Percentiles rank a stretch among this genome's conserved stretches.
Evolutionary conservation across 2,888 invertebrate species (phyloP).

Genomic region (Minunthozetes semirufus): DNA sequence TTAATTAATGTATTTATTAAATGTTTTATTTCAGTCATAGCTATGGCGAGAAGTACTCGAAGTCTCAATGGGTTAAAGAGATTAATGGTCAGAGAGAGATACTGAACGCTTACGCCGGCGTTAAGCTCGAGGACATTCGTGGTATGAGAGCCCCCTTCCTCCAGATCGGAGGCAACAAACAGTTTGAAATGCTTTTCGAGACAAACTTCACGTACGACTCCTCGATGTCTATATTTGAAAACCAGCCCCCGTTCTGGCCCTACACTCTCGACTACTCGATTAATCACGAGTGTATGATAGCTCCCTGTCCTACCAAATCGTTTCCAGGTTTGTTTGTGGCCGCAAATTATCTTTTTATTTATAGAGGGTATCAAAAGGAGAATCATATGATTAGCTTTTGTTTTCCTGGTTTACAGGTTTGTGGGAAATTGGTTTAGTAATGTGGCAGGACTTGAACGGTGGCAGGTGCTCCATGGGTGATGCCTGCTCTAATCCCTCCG

Average conservation of each 20-base stretch:
- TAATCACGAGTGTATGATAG: conserved; percentile 94
- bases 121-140: conserved; percentile 75
- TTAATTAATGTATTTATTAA: background rate
- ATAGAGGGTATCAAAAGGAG: no score
- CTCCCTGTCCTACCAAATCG: conserved; percentile 84
- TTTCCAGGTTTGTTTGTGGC: conserved; percentile 62
- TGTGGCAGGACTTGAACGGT: conserved; percentile 86
- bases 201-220: conserved; percentile 93
- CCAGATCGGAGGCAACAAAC: conserved; percentile 85
- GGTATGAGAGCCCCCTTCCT: conserved; percentile 95
- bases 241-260: conserved; percentile 89
- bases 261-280: conserved; percentile 91
- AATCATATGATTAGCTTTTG: no score
- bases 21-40: conserved; percentile 62
- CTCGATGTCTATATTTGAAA: conserved; percentile 89
- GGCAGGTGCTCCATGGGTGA: conserved; percentile 93
- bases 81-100: conserved; percentile 90
- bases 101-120: conserved; percentile 75
- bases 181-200: conserved; percentile 94
- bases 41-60: conserved; percentile 89
- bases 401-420: conserved; percentile 11
- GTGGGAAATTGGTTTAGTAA: conserved; percentile 67
- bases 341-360: background rate
- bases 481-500: conserved; percentile 83
- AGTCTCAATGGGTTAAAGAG: conserved; percentile 91